phyloP scores from a whole-genome alignment of 2,113 vertebrate genomes.

The Rhynchopsitta pachyrhyncha region DNA sequence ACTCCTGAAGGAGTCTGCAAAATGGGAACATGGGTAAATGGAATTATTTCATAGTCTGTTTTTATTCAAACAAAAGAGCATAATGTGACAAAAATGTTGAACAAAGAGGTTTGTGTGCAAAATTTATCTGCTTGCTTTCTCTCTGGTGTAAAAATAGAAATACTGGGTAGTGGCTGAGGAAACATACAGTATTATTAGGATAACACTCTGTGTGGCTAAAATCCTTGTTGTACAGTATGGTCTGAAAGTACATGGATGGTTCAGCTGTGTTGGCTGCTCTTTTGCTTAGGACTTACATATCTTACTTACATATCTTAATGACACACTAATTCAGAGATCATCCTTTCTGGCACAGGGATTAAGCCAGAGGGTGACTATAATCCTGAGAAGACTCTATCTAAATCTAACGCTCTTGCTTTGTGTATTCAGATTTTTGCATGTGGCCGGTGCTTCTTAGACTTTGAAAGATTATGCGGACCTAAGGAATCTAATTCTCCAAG shows the following conservation, averaged over 20 bases:
- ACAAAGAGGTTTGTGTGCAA: neutral
- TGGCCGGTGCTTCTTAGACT: neutral
- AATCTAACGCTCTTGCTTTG: neutral
- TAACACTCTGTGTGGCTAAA: neutral
- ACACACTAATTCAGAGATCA: neutral
- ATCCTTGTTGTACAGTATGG: neutral
- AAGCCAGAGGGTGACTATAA: constrained; percentile 1
- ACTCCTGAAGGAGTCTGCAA: constrained; percentile 11
- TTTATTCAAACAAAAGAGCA: neutral
- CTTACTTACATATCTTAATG: neutral
- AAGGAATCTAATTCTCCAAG: neutral
- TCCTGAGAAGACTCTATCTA: neutral
- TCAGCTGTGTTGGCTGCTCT: neutral
- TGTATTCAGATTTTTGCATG: neutral
- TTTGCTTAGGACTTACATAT: neutral
- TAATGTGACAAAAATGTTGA: neutral
- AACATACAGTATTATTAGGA: neutral
- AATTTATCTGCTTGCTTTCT: neutral
- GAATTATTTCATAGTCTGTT: neutral
- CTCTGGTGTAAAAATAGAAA: neutral
- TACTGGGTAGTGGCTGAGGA: neutral
- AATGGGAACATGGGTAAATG: neutral
- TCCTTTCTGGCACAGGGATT: neutral
- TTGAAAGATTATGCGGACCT: neutral
- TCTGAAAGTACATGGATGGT: neutral